Percentiles rank a stretch among this genome's conserved stretches.
Conservation (phyloP, 2,797 vertebrate species). For the Fratercula arctica region DNA sequence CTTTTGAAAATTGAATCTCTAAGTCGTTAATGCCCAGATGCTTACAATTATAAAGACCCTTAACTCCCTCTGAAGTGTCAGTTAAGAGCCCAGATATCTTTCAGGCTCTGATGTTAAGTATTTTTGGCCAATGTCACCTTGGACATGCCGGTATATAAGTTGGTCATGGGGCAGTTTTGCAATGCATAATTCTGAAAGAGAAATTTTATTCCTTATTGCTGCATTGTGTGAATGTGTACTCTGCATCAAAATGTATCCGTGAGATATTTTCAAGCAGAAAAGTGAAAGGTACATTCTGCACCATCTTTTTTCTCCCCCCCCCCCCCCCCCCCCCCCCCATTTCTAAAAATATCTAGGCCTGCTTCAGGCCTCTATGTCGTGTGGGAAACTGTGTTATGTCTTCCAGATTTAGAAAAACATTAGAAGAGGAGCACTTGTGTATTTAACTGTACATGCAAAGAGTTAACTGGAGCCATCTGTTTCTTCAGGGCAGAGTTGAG, state of each 20-base stretch:
- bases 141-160: not conserved
- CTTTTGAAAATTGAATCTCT: constrained; percentile 15
- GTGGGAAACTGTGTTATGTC: not conserved
- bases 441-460: not conserved
- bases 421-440: not conserved
- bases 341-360: not conserved
- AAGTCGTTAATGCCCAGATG: not conserved
- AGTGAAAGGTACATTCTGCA: not conserved
- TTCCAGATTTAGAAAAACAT: not conserved
- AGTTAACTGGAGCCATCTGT: constrained; percentile 40
- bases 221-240: not conserved
- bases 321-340: not conserved
- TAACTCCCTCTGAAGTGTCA: not conserved
- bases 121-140: not conserved
- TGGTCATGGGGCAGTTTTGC: not conserved
- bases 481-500: not conserved
- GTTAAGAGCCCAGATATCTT: not conserved
- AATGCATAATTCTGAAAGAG: not conserved
- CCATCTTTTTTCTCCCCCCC: not conserved
- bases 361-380: not conserved
- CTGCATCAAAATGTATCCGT: not conserved
- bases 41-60: not conserved
- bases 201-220: not conserved
- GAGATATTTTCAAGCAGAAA: not conserved
- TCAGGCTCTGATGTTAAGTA: not conserved